phyloP scores from a whole-genome alignment of 2,888 invertebrate genomes.

The Cataglyphis albicans region DNA sequence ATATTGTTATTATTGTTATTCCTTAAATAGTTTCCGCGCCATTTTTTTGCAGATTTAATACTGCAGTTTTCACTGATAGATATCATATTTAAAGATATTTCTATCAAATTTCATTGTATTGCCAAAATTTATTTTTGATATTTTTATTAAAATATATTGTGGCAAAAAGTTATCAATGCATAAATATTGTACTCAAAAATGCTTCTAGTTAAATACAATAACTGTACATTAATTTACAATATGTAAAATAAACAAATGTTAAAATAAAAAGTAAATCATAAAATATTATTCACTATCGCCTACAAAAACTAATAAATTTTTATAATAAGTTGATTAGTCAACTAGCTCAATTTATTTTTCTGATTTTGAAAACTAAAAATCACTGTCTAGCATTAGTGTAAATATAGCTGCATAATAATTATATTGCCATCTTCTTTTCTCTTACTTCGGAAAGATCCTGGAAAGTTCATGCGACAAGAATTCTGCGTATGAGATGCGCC shows the following conservation, averaged over 20 bases:
- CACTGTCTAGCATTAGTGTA: conserved; percentile 50
- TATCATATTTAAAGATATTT: neutral
- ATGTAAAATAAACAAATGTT: neutral
- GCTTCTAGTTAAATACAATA: conserved; percentile 5
- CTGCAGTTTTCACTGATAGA: neutral
- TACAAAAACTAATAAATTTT: neutral
- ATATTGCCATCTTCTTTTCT: conserved; percentile 1
- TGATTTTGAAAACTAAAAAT: conserved; percentile 22
- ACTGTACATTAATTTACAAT: neutral
- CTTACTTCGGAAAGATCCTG: conserved; percentile 36
- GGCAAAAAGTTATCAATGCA: neutral
- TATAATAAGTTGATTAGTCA: neutral
- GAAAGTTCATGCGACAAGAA: conserved; percentile 59
- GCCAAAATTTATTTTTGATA: neutral
- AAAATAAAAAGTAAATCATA: neutral
- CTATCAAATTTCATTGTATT: neutral
- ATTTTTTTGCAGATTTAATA: conserved; percentile 2
- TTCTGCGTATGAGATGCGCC: conserved; percentile 26
- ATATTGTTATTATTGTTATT: conserved; percentile 24
- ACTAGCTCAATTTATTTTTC: neutral
- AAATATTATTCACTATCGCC: neutral
- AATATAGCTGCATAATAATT: conserved; percentile 22
- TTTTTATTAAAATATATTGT: neutral
- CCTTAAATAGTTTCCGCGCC: neutral
- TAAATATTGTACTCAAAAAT: neutral